Evolutionary conservation across 1,140 invertebrate genomes (phyloP).

Genomic region (Lordiphosa collinella): DNA sequence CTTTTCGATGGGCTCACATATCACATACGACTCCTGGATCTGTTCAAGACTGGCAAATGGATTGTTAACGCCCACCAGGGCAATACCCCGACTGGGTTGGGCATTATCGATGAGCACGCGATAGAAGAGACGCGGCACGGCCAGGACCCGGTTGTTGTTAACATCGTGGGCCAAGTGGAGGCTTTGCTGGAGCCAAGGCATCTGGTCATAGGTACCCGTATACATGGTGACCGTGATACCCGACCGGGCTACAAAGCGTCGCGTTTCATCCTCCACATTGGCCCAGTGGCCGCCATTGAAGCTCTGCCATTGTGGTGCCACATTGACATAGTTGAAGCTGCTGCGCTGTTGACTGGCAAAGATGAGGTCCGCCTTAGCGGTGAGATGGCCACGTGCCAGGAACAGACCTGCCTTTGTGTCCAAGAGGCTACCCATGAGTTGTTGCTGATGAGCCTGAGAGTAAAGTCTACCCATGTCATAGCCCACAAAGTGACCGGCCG

Average conservation of each 20-base stretch:
- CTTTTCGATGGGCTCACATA: slow-evolving; percentile 81
- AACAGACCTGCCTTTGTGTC: slow-evolving; percentile 28
- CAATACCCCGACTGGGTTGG: slow-evolving; percentile 78
- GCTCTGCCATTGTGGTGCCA: slow-evolving; percentile 83
- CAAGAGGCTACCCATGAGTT: slow-evolving; percentile 16
- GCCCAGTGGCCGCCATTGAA: slow-evolving; percentile 85
- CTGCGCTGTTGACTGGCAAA: slow-evolving; percentile 83
- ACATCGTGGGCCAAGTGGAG: slow-evolving; percentile 80
- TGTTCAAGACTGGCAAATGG: slow-evolving; percentile 77
- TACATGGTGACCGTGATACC: slow-evolving; percentile 80
- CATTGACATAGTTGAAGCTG: slow-evolving; percentile 84
- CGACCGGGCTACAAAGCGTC: slow-evolving; percentile 69
- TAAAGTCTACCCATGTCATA: slow-evolving; percentile 60
- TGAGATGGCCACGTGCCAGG: slow-evolving; percentile 82
- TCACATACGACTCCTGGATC: slow-evolving; percentile 73
- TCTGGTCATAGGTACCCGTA: slow-evolving; percentile 82
- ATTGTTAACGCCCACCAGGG: slow-evolving; percentile 83
- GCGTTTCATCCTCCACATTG: slow-evolving; percentile 78
- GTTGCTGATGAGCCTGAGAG: slow-evolving; percentile 21
- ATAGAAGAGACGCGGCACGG: slow-evolving; percentile 82
- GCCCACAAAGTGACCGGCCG: slow-evolving; percentile 49
- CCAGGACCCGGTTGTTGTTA: slow-evolving; percentile 64
- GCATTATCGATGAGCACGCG: slow-evolving; percentile 80
- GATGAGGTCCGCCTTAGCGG: slow-evolving; percentile 84
- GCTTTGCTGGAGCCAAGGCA: slow-evolving; percentile 79